Evolutionary conservation across 2,797 vertebrate species (phyloP).

Genomic region (Choloepus didactylus): DNA sequence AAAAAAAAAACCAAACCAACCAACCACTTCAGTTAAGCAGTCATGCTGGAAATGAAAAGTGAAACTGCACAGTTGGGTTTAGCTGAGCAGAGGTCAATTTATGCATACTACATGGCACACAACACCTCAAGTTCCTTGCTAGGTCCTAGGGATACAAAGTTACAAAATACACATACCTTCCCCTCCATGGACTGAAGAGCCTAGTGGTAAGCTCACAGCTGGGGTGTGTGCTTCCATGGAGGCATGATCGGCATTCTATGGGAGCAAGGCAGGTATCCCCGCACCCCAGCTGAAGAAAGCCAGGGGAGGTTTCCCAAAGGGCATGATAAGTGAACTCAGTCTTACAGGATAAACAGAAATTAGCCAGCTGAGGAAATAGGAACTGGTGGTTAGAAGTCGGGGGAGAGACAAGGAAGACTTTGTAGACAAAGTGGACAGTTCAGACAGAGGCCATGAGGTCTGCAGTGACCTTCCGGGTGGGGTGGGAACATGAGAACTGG

Average conservation of each 20-base stretch:
- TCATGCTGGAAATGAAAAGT: background rate
- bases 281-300: background rate
- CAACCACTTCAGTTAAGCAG: background rate
- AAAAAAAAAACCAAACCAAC: background rate
- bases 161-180: background rate
- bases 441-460: background rate
- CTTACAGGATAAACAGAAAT: background rate
- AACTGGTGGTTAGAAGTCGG: background rate
- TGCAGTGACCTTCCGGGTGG: background rate
- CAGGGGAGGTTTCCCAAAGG: background rate
- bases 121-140: background rate
- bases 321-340: background rate
- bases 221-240: fast-evolving
- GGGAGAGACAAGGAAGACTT: background rate
- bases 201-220: background rate
- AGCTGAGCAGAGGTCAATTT: background rate
- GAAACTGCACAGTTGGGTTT: background rate
- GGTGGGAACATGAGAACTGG: background rate
- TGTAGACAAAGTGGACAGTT: background rate
- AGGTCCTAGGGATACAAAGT: background rate
- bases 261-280: background rate
- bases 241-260: no score
- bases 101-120: fast-evolving
- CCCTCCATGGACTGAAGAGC: background rate
- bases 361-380: background rate